Evolutionary conservation across 2,888 invertebrate genomes (phyloP).

Genomic region (Esperia sulphurella): DNA sequence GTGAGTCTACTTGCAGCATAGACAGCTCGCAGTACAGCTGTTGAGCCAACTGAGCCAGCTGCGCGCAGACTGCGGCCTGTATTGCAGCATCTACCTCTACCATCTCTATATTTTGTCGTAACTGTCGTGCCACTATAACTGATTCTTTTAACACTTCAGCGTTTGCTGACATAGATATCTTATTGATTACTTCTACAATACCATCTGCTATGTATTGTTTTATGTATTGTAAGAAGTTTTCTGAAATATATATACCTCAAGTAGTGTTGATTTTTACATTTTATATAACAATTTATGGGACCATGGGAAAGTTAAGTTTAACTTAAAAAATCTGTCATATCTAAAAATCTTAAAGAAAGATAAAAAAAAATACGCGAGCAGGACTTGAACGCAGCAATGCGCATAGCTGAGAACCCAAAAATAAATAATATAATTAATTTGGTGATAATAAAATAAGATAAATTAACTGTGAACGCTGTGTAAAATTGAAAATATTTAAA

Average conservation of each 20-base stretch:
- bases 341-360: too few relatives aligned
- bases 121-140: slow-evolving; percentile 23
- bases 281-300: too few relatives aligned
- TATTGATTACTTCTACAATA: slow-evolving; percentile 21
- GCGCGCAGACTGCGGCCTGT: not conserved
- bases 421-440: too few relatives aligned
- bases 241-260: slow-evolving; percentile 10
- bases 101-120: slow-evolving; percentile 21
- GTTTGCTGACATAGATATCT: slow-evolving; percentile 22
- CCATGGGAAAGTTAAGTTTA: too few relatives aligned
- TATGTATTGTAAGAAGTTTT: slow-evolving; percentile 26
- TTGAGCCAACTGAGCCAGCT: not conserved
- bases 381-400: too few relatives aligned
- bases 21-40: not conserved
- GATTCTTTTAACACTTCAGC: slow-evolving; percentile 24
- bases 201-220: slow-evolving; percentile 33
- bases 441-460: too few relatives aligned
- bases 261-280: too few relatives aligned
- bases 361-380: too few relatives aligned
- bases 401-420: too few relatives aligned
- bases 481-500: too few relatives aligned
- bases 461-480: too few relatives aligned
- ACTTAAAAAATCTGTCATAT: too few relatives aligned
- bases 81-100: not conserved
- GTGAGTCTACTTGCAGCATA: not conserved